Evolutionary conservation across 2,113 vertebrate species (phyloP).

Genomic region (Sylvietta virens): DNA sequence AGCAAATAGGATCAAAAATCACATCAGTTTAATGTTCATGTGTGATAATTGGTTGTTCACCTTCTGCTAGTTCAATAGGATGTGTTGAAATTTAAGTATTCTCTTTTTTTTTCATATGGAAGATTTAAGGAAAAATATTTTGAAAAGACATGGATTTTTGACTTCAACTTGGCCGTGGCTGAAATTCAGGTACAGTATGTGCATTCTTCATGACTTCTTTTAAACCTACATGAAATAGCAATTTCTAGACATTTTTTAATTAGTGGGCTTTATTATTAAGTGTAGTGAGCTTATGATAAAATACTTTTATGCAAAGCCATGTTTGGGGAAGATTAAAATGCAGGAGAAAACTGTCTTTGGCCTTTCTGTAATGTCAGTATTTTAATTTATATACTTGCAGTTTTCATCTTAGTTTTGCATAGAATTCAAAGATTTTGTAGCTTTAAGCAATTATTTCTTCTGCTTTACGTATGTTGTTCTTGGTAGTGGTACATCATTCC

Average conservation of each 20-base stretch:
- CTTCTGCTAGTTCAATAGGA: background rate
- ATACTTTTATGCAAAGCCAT: background rate
- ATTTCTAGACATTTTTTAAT: background rate
- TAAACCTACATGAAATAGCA: background rate
- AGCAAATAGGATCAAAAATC: background rate
- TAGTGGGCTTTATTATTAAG: background rate
- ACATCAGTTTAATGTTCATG: background rate
- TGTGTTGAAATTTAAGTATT: background rate
- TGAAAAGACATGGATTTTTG: conserved; percentile 58
- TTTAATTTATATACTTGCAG: background rate
- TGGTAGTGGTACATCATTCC: background rate
- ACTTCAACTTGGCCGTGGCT: conserved; percentile 64
- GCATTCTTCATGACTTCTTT: background rate
- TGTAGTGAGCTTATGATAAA: background rate
- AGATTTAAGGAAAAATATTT: conserved; percentile 62
- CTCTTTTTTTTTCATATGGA: conserved; percentile 5
- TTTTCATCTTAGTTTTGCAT: background rate
- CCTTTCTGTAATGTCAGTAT: background rate
- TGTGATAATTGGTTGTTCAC: background rate
- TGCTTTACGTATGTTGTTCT: background rate
- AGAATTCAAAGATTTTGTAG: background rate
- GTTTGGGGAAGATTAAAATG: background rate
- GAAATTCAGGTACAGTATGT: conserved; percentile 74
- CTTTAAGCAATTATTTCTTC: background rate
- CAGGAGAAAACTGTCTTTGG: background rate